phyloP scores from a whole-genome alignment of 2,797 vertebrate genomes.

The Mus minutoides region DNA sequence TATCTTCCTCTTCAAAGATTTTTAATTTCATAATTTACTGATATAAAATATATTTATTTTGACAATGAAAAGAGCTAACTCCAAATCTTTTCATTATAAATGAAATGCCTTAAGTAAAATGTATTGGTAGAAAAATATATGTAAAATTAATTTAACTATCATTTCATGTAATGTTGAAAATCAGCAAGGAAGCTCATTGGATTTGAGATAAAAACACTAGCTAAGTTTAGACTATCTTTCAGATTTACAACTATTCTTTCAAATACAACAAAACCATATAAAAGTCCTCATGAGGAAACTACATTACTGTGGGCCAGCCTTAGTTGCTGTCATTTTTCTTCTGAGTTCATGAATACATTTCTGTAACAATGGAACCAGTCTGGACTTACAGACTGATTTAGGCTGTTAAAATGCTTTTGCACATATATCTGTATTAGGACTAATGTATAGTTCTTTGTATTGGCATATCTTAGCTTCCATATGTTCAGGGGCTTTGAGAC shows the following conservation, averaged over 20 bases:
- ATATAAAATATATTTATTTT: constrained; percentile 9
- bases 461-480: neutral
- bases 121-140: constrained; percentile 12
- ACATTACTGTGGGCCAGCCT: neutral
- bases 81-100: neutral
- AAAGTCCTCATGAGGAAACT: neutral
- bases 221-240: constrained; percentile 15
- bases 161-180: constrained; percentile 29
- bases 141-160: constrained; percentile 34
- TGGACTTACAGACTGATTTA: neutral
- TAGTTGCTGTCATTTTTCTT: neutral
- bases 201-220: neutral
- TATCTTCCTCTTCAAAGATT: neutral
- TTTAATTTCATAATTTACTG: constrained; percentile 1
- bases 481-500: neutral
- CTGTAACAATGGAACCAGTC: neutral
- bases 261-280: neutral
- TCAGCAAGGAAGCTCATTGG: neutral
- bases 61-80: neutral
- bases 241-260: neutral
- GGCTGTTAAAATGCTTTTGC: neutral
- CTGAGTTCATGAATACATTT: neutral
- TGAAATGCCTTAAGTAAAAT: constrained; percentile 34
- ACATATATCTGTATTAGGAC: neutral
- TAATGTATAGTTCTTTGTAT: neutral